These are phyloP conservation scores for Gavia stellata DNA, from an alignment of 2,113 vertebrate species.

Conservation along the genomic window DNA sequence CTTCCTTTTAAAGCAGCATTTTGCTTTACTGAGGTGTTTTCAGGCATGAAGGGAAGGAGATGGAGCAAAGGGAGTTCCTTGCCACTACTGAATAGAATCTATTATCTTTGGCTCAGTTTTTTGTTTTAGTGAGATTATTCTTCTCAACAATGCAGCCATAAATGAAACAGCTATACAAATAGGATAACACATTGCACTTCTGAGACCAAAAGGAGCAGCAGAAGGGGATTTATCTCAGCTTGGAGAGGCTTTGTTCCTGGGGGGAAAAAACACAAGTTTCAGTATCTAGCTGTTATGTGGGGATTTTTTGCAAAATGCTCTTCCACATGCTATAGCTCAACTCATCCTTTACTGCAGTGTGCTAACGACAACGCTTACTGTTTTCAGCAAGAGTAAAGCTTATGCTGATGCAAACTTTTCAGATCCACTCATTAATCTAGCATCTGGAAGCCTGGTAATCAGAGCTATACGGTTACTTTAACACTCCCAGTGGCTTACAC, in stretches of 20 bases:
- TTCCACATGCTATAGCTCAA: not conserved
- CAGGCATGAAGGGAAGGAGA: not conserved
- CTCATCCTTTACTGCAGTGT: not conserved
- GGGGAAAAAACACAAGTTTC: not conserved
- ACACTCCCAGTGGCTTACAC: slow-evolving; percentile 1
- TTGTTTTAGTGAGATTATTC: not conserved
- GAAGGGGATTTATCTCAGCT: not conserved
- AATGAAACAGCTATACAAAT: not conserved
- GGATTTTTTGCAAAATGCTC: not conserved
- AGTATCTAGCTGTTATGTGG: not conserved
- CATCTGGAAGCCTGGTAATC: slow-evolving; percentile 54
- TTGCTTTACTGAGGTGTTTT: not conserved
- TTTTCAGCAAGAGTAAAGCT: slow-evolving; percentile 6
- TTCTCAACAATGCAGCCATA: not conserved
- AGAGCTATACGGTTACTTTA: slow-evolving; percentile 29
- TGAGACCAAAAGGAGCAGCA: slow-evolving; percentile 8
- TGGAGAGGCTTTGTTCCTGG: not conserved
- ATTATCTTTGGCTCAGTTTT: not conserved
- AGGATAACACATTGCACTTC: not conserved
- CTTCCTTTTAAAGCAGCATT: not conserved
- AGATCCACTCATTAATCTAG: slow-evolving; percentile 51
- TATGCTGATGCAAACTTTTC: slow-evolving; percentile 54
- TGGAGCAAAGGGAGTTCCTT: not conserved
- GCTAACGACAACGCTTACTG: not conserved
- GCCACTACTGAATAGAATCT: not conserved